Conservation (phyloP, 2,888 invertebrate genomes). For the Phyllotreta striolata region DNA sequence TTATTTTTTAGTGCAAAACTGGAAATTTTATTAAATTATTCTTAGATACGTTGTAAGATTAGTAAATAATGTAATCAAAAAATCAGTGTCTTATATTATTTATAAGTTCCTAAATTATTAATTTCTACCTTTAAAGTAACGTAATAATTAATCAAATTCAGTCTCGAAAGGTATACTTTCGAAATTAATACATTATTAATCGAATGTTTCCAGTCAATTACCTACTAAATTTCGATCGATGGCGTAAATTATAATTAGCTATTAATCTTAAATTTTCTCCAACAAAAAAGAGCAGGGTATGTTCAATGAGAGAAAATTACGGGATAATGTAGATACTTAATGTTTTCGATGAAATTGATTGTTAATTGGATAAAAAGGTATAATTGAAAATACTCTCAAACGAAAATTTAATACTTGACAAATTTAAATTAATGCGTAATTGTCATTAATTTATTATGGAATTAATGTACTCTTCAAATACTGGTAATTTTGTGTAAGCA, state of each 20-base stretch:
- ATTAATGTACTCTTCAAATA: conserved; percentile 43
- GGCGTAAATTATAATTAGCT: background rate
- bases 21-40: too few species aligned
- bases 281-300: conserved; percentile 2
- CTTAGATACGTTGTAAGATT: too few species aligned
- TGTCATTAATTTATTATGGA: conserved; percentile 24
- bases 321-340: too few species aligned
- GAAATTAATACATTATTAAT: conserved; percentile 40
- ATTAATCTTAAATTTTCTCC: conserved; percentile 16
- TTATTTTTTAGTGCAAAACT: too few species aligned
- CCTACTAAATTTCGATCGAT: conserved; percentile 12
- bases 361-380: background rate
- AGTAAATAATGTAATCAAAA: background rate
- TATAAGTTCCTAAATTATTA: too few species aligned
- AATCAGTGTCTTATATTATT: too few species aligned
- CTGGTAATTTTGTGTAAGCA: conserved; percentile 49
- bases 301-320: conserved; percentile 1
- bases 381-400: too few species aligned
- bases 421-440: too few species aligned
- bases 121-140: too few species aligned
- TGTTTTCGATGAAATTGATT: background rate
- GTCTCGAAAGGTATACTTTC: too few species aligned
- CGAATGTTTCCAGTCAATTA: conserved; percentile 27
- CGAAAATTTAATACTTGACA: background rate
- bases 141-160: too few species aligned